phyloP scores from a whole-genome alignment of 2,888 invertebrate species.

The Cyclophora albipunctata region DNA sequence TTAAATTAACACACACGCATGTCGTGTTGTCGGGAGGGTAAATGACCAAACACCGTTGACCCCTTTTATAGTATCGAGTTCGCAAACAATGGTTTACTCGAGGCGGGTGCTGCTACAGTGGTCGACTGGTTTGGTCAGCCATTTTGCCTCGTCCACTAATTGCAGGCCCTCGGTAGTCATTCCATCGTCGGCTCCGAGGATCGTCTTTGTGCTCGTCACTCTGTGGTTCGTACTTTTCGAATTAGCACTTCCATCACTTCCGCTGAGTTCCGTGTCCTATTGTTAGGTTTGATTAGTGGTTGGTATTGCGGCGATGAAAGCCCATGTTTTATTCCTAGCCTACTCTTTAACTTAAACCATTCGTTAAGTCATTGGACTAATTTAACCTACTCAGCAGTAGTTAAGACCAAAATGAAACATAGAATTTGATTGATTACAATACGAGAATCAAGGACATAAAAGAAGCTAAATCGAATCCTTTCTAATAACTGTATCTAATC shows the following conservation, averaged over 20 bases:
- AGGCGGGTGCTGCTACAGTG: conserved; percentile 22
- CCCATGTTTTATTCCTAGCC: conserved; percentile 1
- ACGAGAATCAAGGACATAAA: conserved; percentile 15
- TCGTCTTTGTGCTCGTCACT: conserved; percentile 60
- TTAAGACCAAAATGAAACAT: no score
- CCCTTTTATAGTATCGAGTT: conserved; percentile 12
- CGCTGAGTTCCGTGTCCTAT: conserved; percentile 52
- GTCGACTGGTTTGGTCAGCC: conserved; percentile 49
- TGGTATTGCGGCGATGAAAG: conserved; percentile 24
- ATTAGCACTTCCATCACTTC: conserved; percentile 69
- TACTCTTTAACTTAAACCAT: conserved; percentile 9
- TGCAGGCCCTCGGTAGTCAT: conserved; percentile 59
- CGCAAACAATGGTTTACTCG: conserved; percentile 3
- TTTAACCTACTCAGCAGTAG: no score
- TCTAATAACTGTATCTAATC: conserved; percentile 25
- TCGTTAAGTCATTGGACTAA: no score
- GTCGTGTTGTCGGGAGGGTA: conserved; percentile 47
- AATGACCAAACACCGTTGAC: conserved; percentile 35
- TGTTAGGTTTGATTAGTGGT: conserved; percentile 50
- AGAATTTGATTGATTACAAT: no score
- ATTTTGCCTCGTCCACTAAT: conserved; percentile 69
- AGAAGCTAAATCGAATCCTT: conserved; percentile 25
- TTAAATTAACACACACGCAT: conserved; percentile 73
- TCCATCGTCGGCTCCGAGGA: conserved; percentile 57
- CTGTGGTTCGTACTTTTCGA: conserved; percentile 70